Base-by-base conservation (phyloP, 2,113 vertebrate genomes). In the Hepsetus odoe region DNA sequence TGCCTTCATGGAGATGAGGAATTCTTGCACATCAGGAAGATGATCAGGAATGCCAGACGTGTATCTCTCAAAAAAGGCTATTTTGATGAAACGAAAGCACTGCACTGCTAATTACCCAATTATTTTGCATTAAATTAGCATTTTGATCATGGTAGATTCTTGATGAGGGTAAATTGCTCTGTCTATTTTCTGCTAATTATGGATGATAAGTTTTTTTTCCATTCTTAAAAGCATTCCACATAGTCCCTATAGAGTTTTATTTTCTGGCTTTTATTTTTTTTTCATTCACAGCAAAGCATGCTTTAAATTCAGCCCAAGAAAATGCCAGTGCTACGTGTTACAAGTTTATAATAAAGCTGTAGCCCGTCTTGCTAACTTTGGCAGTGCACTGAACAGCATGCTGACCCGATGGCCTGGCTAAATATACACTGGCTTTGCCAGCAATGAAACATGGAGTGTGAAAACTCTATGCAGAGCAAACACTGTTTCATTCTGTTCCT, bases 81-180 rank as follows among this genome's bases (percentile, higher is more conserved):
- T 51, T 76, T 66, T 66, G 32, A 14, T 67, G 22, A 67, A 32
- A 55, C 55, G 5, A 32, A 5, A 8, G 33, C 22, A 26, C 51
- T 0, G 2, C 65, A 56, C 74, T 33, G 30, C 46, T 42, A 76
- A 76, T 76, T 76, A 76, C n/a, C 35, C 46, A 28, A 40, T 35
- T 40, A 55, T 5, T 1, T 53, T 38, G 3, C 14, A 13, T 49
- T 42, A 28, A 72, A 72, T 56, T 14, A 38, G 30, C 49, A 32
- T 59, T 11, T 74, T 74, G 24, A 74, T 44, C 40, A 28, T 14
- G 28, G 20, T 22, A 66, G 46, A 22, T 76, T 76, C 67, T 33
- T 53, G n/a, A 53, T 24, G 30, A 75, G 53, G 35, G 7, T 66
- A 44, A 55, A 51, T 28, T 49, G 44, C 42, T 70, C 13, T 38